Evolutionary conservation across 2,888 invertebrate genomes (phyloP), one percentile per base, ranked within the genome.

Genomic region (Dryobotodes eremita): DNA sequence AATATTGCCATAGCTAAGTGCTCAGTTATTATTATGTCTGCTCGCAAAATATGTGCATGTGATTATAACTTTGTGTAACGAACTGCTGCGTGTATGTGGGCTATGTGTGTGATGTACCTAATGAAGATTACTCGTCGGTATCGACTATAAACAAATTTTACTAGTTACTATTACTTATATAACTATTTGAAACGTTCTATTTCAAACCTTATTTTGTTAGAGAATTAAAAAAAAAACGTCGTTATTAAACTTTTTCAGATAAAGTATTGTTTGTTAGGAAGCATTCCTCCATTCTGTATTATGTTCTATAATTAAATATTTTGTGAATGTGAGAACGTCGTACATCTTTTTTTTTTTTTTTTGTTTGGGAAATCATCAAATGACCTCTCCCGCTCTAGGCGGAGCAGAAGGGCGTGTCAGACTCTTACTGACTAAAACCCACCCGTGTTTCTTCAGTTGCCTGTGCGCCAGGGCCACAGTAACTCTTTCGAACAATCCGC

Each of bases 1-100:
- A 83, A 85, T 82, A 85, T 83, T 85, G 72, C 8, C 65, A n/a
- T 53, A 46, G 71, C 75, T 85, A 85, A 79, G 77, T 85, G 76
- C 77, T 79, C 64, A 78, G 71, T 76, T 64, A 74, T 70, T 74
- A 36, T 76, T 42, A 42, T 59, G 74, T 64, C 42, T 81, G 71
- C 61, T 57, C 66, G 72, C 55, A 81, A 74, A 80, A 80, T 79
- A 71, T 64, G 71, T 78, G 64, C 76, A 73, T 73, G 31, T 74
- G 13, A 72, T 73, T 80, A 80, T 26, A 65, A 46, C 69, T 59
- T 31, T 64, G 74, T 69, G 31, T 69, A 57, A 80, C 50, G 62
- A 79, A 50, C 42, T 46, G 46, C 46, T 8, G 46, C 6, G 46
- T 46, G 46, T 42, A 36, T 3, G 42, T 42, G 42, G 2, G 42